phyloP scores from a whole-genome alignment of 1,140 invertebrate genomes.

The Glossosoma conforme region DNA sequence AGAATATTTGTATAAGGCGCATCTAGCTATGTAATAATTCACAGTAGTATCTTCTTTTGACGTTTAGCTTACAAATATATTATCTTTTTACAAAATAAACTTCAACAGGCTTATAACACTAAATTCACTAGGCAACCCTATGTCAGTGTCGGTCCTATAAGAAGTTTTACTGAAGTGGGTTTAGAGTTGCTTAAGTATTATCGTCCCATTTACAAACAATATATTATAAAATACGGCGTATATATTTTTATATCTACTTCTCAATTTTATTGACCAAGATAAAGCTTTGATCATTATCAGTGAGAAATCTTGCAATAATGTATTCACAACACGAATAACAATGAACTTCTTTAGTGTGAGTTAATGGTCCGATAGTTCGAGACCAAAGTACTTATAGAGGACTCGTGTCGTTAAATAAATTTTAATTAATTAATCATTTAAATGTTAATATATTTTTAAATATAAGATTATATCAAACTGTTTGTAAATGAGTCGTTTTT shows the following conservation, averaged over 20 bases:
- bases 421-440: no score
- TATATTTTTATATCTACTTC: conserved; percentile 1
- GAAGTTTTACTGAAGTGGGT: conserved; percentile 5
- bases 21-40: conserved; percentile 22
- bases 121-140: conserved; percentile 9
- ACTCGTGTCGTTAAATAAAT: no score
- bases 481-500: no score
- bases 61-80: conserved; percentile 25
- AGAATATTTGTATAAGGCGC: conserved; percentile 28
- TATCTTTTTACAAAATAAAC: conserved; percentile 27
- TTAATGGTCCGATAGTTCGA: no score
- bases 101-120: conserved; percentile 25
- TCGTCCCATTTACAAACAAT: conserved; percentile 1
- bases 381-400: no score
- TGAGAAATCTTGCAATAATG: no score
- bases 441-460: no score
- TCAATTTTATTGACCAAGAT: conserved; percentile 3
- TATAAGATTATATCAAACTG: no score
- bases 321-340: no score
- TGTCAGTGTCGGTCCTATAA: conserved; percentile 9
- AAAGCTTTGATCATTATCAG: no score
- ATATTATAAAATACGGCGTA: not conserved
- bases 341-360: no score
- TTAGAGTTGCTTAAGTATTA: conserved; percentile 1
- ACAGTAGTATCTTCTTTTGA: conserved; percentile 15